Evolutionary conservation across 53 echinoderm and acorn worm species (phyloP), one percentile per base, ranked within the genome.

Genomic region (Crossaster papposus): DNA sequence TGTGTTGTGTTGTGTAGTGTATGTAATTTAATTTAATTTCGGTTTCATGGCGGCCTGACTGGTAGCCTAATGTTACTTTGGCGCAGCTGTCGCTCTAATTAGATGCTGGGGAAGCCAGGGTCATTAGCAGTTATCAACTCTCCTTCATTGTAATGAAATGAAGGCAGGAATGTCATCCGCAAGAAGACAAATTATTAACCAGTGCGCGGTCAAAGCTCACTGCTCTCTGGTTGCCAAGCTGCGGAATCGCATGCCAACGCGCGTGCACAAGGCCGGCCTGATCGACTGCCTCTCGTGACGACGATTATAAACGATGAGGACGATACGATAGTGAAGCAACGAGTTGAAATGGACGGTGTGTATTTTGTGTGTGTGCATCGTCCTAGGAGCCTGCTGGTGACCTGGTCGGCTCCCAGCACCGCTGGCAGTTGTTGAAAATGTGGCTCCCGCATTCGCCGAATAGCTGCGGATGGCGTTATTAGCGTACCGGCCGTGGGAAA

Each of bases 11-110:
- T n/a, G n/a, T 84, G 50, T 72, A 17, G 44, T 54, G 72, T 51
- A 24, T 33, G 72, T 72, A 51, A 85, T 72, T 85, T 85, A 85
- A 72, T 85, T 85, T 85, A 54, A 72, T 30, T 85, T n/a, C n/a
- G n/a, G n/a, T n/a, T 85, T 85, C 54, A 85, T 85, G 71, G 53
- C 51, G 71, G 31, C 36, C 54, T 73, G 53, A 26, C 73, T 72
- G 72, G 85, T 76, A n/a, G n/a, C n/a, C n/a, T n/a, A 58, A 77
- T 87, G 37, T 87, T 87, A 76, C 76, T 55, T 33, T 4, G n/a
- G 75, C 38, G 70, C 87, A 87, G 87, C 87, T 87, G 87, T 87
- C 87, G 15, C 77, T 36, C 63, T 87, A 87, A 87, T 87, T 75
- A 87, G 83, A 83, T 87, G 87, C 76, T 54, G 23, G 6, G 9